Conservation (phyloP, 1,140 invertebrate species). For the Nylanderia fulva region DNA sequence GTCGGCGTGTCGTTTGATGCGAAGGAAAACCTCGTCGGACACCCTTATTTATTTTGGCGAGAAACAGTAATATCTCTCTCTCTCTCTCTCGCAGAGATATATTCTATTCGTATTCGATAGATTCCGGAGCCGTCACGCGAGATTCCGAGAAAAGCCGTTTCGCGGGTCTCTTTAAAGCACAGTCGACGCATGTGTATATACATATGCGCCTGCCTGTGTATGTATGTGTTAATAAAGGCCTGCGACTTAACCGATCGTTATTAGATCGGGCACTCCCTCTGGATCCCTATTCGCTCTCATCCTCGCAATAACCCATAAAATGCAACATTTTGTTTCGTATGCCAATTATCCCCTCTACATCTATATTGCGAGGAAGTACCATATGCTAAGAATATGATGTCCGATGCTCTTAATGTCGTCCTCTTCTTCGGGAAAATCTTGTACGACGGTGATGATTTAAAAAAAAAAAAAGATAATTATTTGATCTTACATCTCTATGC, state of each 20-base stretch:
- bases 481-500: no score
- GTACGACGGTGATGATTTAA: background rate
- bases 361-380: background rate
- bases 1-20: no score
- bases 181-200: background rate
- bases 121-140: constrained; percentile 84
- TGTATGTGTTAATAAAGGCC: constrained; percentile 84
- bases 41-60: constrained; percentile 10
- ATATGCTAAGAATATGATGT: background rate
- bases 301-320: constrained; percentile 85
- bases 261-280: constrained; percentile 85
- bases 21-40: background rate
- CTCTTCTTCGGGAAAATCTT: background rate
- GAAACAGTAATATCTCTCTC: no score
- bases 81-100: constrained; percentile 35
- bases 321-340: constrained; percentile 83
- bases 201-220: no score
- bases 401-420: constrained; percentile 18
- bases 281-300: constrained; percentile 66
- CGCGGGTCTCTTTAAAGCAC: constrained; percentile 77
- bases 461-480: background rate
- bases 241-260: constrained; percentile 84
- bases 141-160: constrained; percentile 86
- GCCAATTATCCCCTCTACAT: constrained; percentile 78
- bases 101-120: constrained; percentile 77